Conservation (phyloP, 2,113 vertebrate genomes). For the Cottus gobio region DNA sequence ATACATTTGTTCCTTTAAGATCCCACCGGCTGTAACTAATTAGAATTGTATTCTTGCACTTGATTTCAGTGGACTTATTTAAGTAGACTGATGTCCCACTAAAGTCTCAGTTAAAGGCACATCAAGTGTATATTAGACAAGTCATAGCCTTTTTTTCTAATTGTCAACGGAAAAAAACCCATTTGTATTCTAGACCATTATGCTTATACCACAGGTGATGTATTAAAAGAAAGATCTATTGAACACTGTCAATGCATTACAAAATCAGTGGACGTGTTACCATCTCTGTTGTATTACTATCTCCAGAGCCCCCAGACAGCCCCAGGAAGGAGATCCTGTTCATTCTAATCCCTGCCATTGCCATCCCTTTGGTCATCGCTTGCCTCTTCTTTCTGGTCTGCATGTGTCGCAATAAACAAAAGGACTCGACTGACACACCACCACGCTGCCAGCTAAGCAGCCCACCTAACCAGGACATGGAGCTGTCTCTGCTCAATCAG, state of each 20-base stretch:
- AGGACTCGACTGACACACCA: constrained; percentile 85
- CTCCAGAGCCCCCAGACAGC: constrained; percentile 88
- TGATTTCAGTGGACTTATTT: no score
- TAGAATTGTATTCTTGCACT: no score
- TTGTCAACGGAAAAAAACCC: no score
- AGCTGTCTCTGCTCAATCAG: constrained; percentile 92
- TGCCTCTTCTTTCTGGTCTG: constrained; percentile 97
- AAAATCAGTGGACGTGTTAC: not conserved
- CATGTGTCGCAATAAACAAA: constrained; percentile 96
- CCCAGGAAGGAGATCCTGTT: constrained; percentile 95
- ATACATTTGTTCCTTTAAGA: not conserved
- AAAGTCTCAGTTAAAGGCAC: no score
- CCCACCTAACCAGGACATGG: constrained; percentile 93
- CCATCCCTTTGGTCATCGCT: constrained; percentile 93
- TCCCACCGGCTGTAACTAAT: not conserved
- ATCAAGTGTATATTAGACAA: no score
- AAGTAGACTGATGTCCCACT: no score
- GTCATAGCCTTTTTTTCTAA: no score
- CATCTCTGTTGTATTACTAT: not conserved
- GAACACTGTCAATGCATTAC: not conserved
- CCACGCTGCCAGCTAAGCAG: constrained; percentile 89
- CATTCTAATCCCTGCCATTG: constrained; percentile 94
- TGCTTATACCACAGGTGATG: no score
- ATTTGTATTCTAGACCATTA: no score
- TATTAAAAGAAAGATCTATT: no score